Base-by-base conservation (phyloP, 2,113 vertebrate genomes). In the Apistogramma diplotaenia region DNA sequence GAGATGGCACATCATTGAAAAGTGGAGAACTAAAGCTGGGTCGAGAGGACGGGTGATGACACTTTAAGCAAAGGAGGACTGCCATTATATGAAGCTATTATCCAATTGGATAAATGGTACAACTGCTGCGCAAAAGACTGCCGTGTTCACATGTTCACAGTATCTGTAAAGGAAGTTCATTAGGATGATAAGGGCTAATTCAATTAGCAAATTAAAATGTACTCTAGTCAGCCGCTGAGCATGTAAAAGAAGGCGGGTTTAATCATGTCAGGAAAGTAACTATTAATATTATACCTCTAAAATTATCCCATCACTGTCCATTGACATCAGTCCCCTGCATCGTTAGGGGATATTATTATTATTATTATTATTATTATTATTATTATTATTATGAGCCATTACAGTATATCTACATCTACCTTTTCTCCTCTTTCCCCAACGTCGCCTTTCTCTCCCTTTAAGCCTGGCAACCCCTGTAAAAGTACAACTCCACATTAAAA, bases 381-480 rank as follows among this genome's bases (percentile, higher is more conserved):
- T n/a, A n/a, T n/a, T n/a, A n/a, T n/a, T n/a, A n/a, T n/a, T n/a
- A 79, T 62, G 85, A 85, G 54, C 87, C 84, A 59, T 79, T 67
- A 56, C 51, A 83, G 60, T 79, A 75, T 75, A 62, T 89, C 93
- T 93, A 93, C 86, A 15, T 94, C 97, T 96, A 99, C 98, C 98
- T 99, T 99, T 96, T 99, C 98, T 96, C 98, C 98, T 96, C 97
- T 99, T 92, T 99, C 98, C 96, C 98, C 98, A 89, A 92, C 84
- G 95, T 98, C 97, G 92, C 98, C 98, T 94, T 98, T 99, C 90
- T 99, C 98, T 93, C 98, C 98, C 92, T 94, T 97, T 94, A 97
- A 96, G 93, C 98, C 98, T 87, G 96, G 97, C 84, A 98, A 98
- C 91, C 98, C 98, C 98, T 99, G 96, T 73, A 96, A 93, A 95